Base-by-base conservation (phyloP, 2,888 invertebrate genomes). In the Drosophila neotestacea region DNA sequence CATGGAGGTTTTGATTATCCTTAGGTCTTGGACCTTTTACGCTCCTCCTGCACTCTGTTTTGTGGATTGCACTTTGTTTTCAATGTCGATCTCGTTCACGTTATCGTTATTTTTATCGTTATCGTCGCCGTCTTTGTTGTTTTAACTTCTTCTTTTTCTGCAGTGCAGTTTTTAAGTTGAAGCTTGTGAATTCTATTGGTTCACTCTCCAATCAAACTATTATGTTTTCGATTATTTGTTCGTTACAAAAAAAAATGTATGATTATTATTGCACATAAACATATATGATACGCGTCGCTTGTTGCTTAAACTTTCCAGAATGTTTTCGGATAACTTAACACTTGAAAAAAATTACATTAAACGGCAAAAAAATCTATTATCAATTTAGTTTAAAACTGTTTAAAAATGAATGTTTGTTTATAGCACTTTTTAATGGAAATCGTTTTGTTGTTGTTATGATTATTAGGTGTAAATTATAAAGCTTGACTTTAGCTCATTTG, bases 241-340 rank as follows among this genome's bases (percentile, higher is more conserved):
- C 32, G 6, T 41, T 32, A 30, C 10, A 36, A 16, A 36, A 36
- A 28, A 28, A n/a, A 28, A 22, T 22, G 22, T 1, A 22, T 22
- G 22, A 30, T 38, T 13, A 65, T 58, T 74, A 72, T 72, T 73
- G 73, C 72, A 73, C 72, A 48, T 72, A 47, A 59, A 67, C 59
- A 48, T 61, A 67, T 39, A 47, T 41, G 32, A 9, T 6, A 7
- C 32, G 32, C 32, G 6, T 32, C 32, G 32, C 9, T 6, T 32
- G 0, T 32, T 32, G 7, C 9, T 6, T 32, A 9, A 7, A 7
- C 9, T 32, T 6, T 32, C 7, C 7, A 32, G 32, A 32, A 32
- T 32, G 32, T 47, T 34, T 58, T 55, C 44, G 47, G 6, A 27
- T 52, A 34, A 44, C 60, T 16, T 36, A 10, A 32, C 42, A 30